phyloP scores from a whole-genome alignment of 2,113 vertebrate species.

The Microtus oregoni region DNA sequence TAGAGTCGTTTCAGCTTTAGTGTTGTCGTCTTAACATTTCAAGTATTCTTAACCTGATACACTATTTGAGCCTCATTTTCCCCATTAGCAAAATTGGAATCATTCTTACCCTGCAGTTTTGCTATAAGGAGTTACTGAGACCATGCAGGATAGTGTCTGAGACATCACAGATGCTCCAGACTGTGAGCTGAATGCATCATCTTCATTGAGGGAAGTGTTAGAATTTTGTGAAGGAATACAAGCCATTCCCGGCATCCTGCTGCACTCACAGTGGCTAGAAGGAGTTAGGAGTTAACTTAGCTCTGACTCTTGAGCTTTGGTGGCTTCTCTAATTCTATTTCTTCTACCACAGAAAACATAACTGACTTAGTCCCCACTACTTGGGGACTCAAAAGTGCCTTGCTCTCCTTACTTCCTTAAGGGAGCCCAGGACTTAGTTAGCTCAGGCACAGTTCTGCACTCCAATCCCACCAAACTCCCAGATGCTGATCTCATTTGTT shows the following conservation, averaged over 20 bases:
- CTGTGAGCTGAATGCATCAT: background rate
- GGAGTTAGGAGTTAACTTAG: constrained; percentile 39
- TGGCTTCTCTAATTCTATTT: background rate
- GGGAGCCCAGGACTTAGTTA: background rate
- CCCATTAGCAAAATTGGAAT: constrained; percentile 14
- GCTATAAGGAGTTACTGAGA: background rate
- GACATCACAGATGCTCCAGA: background rate
- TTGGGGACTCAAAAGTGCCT: background rate
- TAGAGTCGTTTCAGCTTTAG: background rate
- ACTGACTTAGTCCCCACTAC: background rate
- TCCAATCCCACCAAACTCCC: background rate
- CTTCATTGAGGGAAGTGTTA: background rate
- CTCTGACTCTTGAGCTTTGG: background rate
- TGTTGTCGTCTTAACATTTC: background rate
- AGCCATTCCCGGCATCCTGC: background rate
- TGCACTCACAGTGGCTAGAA: background rate
- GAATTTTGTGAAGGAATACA: constrained; percentile 3
- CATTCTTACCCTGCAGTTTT: background rate
- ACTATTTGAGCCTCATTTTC: constrained; percentile 41
- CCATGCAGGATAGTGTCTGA: background rate
- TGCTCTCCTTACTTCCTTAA: background rate
- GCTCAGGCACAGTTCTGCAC: background rate
- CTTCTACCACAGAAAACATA: background rate
- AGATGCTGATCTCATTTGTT: constrained; percentile 61
- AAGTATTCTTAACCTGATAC: background rate